Evolutionary conservation across 1,140 invertebrate genomes (phyloP), one percentile per base, ranked within the genome.

Genomic region (Drosophila willistoni): DNA sequence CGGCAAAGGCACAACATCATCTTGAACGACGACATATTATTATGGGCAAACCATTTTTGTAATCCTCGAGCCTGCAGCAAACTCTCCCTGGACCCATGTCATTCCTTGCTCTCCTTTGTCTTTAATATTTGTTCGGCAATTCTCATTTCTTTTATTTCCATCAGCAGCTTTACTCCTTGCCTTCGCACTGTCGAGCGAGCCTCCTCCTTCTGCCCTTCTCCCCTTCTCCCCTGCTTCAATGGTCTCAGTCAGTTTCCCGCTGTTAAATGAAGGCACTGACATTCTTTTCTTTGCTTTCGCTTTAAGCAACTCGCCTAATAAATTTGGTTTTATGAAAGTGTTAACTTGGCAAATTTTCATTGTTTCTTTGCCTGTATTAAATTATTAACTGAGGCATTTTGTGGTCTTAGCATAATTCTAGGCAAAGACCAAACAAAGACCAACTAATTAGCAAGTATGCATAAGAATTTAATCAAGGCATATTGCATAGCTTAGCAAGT

Each of bases 271-370:
- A 51, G 44, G 44, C 44, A 39, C 39, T 61, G 71, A 13, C 64
- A 47, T 64, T 71, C 66, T 71, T 79, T 68, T 72, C 59, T 55
- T 55, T 62, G 29, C 57, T 36, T 55, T 51, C 44, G 14, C 70
- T 73, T 79, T 67, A 86, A 79, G 78, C 59, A 57, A 73, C 54
- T 67, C 59, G 68, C 44, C 73, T 83, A 84, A 89, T 87, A 87
- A 87, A 87, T 87, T 78, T 51, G 17, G 84, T 89, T 87, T 87
- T 89, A 87, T 89, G 84, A 89, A 84, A 89, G 84, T 87, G 84
- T 87, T 87, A 89, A 89, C 80, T 89, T 72, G 70, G 77, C 84
- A 66, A 89, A 78, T 89, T 80, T 79, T 67, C 68, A 29, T 19
- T 70, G 34, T 17, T 61, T 44, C 64, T 75, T 67, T 73, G 9